Evolutionary conservation across 2,888 invertebrate genomes (phyloP).

Genomic region (Ectemnius continuus): DNA sequence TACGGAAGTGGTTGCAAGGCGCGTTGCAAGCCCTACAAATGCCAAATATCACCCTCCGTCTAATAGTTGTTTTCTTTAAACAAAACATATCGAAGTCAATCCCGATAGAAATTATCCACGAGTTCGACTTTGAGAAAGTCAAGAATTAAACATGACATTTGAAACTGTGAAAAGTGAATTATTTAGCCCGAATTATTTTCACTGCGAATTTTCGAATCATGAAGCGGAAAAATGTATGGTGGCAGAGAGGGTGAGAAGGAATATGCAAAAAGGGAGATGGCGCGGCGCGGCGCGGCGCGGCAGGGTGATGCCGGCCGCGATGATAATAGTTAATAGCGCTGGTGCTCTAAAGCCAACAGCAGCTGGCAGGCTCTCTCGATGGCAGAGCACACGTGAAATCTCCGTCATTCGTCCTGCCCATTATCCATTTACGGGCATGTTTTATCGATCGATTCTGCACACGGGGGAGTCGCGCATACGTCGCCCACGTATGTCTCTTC

Average conservation of each 20-base stretch:
- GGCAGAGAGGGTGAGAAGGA: not conserved
- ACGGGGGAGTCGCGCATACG: conserved; percentile 45
- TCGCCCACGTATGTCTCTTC: conserved; percentile 38
- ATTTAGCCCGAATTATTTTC: not conserved
- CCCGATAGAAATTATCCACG: too few species aligned
- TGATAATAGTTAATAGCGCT: conserved; percentile 49
- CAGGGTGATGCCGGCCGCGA: conserved; percentile 26
- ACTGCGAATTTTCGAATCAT: not conserved
- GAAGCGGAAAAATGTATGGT: too few species aligned
- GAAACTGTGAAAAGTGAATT: too few species aligned
- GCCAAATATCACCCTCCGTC: too few species aligned
- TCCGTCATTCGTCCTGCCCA: conserved; percentile 55
- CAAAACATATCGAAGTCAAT: too few species aligned
- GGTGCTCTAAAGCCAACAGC: conserved; percentile 34
- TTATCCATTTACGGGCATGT: conserved; percentile 60
- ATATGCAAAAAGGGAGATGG: conserved; percentile 21
- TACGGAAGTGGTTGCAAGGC: conserved; percentile 41
- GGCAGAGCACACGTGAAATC: conserved; percentile 52
- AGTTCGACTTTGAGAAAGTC: too few species aligned
- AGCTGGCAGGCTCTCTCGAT: conserved; percentile 48
- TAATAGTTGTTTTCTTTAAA: too few species aligned
- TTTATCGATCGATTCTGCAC: conserved; percentile 57
- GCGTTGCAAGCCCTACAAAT: not conserved
- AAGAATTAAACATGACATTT: too few species aligned
- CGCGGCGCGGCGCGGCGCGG: conserved; percentile 2